phyloP scores from a whole-genome alignment of 2,113 vertebrate genomes.

The Pachycephala philippinensis region DNA sequence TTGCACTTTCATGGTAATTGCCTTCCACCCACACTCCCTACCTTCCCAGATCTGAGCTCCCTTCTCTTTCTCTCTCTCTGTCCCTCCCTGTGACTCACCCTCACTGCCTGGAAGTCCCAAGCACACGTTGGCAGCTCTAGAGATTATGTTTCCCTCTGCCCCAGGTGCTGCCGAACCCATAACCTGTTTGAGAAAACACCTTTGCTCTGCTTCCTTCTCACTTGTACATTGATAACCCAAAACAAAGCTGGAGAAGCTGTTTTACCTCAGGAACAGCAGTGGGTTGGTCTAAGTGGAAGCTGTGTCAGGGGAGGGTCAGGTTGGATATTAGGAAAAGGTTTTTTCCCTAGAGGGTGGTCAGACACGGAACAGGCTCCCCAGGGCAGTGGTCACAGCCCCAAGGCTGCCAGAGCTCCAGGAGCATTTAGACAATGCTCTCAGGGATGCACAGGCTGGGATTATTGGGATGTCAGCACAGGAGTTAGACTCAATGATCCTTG shows the following conservation, averaged over 20 bases:
- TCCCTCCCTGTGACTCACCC: slow-evolving; percentile 50
- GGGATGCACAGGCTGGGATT: neutral
- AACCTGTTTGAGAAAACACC: neutral
- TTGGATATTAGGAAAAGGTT: neutral
- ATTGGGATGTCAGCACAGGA: no score
- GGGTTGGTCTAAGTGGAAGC: neutral
- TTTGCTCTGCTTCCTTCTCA: neutral
- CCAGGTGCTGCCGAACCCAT: neutral
- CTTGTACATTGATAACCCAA: neutral
- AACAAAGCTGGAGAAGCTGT: neutral
- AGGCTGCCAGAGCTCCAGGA: neutral
- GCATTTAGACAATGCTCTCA: fast-evolving
- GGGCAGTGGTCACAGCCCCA: fast-evolving
- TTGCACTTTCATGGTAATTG: neutral
- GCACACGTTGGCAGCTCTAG: neutral
- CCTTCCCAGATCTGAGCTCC: slow-evolving; percentile 6
- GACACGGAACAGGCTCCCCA: neutral
- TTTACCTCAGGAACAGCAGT: neutral
- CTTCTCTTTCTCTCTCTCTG: neutral
- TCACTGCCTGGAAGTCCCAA: slow-evolving; percentile 1
- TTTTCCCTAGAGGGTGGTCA: fast-evolving
- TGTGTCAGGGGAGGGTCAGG: neutral
- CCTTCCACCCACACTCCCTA: slow-evolving; percentile 25
- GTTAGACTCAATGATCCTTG: fast-evolving
- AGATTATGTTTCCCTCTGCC: neutral